These are phyloP conservation scores for Petrocephalus zakoni DNA, from an alignment of 2,113 vertebrate species.

Conservation along the genomic window DNA sequence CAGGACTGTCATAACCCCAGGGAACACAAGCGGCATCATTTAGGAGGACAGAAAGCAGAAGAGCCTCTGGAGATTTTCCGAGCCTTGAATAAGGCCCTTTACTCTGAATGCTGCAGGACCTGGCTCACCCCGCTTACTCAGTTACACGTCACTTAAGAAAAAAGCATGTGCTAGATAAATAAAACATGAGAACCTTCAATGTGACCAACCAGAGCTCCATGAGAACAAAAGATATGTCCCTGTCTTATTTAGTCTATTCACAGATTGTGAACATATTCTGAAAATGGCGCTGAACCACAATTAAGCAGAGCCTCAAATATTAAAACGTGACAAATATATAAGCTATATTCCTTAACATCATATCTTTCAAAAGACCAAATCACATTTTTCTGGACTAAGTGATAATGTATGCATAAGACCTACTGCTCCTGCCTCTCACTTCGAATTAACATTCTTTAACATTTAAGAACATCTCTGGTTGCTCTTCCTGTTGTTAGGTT, in stretches of 20 bases:
- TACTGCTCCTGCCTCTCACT: neutral
- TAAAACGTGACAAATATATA: neutral
- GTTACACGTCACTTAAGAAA: neutral
- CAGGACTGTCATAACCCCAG: neutral
- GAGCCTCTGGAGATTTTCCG: neutral
- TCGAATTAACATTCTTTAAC: neutral
- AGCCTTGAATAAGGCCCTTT: neutral
- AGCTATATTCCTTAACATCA: neutral
- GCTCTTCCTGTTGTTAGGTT: neutral
- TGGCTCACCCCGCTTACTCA: neutral
- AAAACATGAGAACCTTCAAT: neutral
- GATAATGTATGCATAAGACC: neutral
- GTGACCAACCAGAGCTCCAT: neutral
- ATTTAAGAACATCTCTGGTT: neutral
- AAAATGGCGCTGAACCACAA: neutral
- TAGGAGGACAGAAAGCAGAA: neutral
- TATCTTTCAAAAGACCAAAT: neutral
- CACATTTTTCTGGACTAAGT: neutral
- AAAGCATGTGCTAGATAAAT: neutral
- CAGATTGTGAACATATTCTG: neutral
- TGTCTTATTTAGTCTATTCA: neutral
- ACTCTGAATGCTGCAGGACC: neutral
- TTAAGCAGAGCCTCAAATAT: neutral
- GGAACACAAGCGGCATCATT: neutral
- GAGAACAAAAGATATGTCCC: neutral